Conservation (phyloP, 2,797 vertebrate species). For the Catharus ustulatus region DNA sequence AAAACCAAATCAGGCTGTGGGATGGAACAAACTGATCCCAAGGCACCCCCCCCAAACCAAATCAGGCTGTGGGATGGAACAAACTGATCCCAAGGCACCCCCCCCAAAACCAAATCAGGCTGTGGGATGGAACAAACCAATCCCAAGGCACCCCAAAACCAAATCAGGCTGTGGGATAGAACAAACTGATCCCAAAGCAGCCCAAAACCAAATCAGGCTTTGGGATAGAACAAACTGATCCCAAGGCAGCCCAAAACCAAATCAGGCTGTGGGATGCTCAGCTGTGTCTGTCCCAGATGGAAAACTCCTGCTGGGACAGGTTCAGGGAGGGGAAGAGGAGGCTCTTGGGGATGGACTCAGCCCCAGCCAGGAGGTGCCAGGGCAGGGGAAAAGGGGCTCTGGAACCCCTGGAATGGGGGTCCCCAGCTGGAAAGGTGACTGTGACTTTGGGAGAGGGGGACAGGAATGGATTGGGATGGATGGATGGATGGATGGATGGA, state of each 20-base stretch:
- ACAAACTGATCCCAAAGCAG: too few species aligned
- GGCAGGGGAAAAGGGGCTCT: neutral
- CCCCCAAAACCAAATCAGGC: too few species aligned
- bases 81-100: too few species aligned
- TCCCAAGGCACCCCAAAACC: too few species aligned
- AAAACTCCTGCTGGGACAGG: neutral
- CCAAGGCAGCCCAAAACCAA: neutral
- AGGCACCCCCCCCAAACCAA: too few species aligned
- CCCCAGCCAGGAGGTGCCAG: rapidly evolving
- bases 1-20: neutral
- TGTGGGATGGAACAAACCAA: too few species aligned
- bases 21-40: too few species aligned
- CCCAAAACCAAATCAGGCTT: too few species aligned
- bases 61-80: too few species aligned
- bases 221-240: neutral
- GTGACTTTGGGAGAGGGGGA: neutral
- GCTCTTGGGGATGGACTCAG: rapidly evolving
- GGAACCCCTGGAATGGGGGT: rapidly evolving
- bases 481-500: neutral
- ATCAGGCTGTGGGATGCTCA: neutral
- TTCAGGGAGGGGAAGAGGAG: neutral
- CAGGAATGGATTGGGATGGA: neutral
- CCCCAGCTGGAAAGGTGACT: rapidly evolving
- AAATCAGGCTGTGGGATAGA: too few species aligned
- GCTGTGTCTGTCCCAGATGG: rapidly evolving